Percentiles rank a stretch among this genome's conserved stretches.
These are phyloP conservation scores for Bucorvus abyssinicus DNA, from an alignment of 2,797 vertebrate genomes.

Conservation along the genomic window DNA sequence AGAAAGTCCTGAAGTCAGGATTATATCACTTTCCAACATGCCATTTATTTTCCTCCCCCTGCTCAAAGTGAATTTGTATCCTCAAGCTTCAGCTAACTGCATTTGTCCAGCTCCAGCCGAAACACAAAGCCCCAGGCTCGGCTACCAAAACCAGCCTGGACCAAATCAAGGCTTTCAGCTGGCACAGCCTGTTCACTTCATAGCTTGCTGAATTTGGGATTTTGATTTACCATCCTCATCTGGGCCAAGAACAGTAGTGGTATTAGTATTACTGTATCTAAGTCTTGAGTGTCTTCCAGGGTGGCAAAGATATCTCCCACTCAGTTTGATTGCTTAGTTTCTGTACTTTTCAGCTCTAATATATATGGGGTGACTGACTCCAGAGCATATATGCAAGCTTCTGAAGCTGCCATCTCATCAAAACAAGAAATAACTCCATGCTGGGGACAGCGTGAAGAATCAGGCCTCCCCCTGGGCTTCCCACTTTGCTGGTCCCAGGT, in stretches of 20 bases:
- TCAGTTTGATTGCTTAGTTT: neutral
- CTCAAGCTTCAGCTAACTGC: neutral
- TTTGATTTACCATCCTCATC: neutral
- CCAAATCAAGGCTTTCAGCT: constrained; percentile 7
- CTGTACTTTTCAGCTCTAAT: constrained; percentile 5
- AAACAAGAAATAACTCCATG: neutral
- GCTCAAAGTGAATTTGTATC: neutral
- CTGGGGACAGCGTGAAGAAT: neutral
- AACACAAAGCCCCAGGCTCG: constrained; percentile 1
- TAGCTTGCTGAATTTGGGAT: neutral
- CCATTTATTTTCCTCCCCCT: neutral
- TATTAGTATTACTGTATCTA: neutral
- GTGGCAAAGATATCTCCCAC: neutral
- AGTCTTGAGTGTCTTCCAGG: neutral
- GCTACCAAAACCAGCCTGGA: neutral
- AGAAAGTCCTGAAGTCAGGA: neutral
- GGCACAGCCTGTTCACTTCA: neutral
- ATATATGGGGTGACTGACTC: neutral
- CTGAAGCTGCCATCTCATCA: neutral
- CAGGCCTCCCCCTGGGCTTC: neutral
- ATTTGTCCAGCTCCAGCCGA: neutral
- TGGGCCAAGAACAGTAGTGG: neutral
- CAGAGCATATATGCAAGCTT: neutral
- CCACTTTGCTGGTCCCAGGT: neutral
- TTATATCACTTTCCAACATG: neutral